These are phyloP conservation scores for Polydrusus pterygomalis DNA, from an alignment of 2,888 invertebrate genomes.

Conservation along the genomic window DNA sequence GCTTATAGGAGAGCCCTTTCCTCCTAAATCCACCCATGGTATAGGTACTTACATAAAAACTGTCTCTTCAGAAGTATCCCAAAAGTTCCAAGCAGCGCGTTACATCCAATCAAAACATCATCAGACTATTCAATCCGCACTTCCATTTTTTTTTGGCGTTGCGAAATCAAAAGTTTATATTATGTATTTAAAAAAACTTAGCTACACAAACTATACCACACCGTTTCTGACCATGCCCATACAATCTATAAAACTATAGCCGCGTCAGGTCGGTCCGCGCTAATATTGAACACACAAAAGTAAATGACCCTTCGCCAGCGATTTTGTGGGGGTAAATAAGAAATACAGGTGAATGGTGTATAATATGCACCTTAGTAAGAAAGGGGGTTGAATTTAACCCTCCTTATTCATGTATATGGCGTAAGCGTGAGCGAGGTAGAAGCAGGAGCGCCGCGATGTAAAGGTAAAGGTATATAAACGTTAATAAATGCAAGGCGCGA, in stretches of 20 bases:
- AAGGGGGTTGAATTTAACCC: slow-evolving; percentile 31
- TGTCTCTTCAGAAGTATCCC: too few relatives aligned
- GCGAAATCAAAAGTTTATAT: not conserved
- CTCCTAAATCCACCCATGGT: too few relatives aligned
- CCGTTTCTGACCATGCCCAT: not conserved
- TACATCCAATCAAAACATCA: too few relatives aligned
- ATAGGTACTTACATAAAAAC: too few relatives aligned
- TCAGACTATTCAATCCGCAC: not conserved
- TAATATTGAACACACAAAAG: slow-evolving; percentile 39
- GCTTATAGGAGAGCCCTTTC: too few relatives aligned
- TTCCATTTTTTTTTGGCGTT: too few relatives aligned
- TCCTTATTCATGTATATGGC: not conserved
- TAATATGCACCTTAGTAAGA: slow-evolving; percentile 28
- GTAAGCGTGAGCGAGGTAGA: not conserved
- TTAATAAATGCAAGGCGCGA: too few relatives aligned
- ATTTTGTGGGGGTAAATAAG: slow-evolving; percentile 40
- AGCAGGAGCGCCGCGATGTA: too few relatives aligned
- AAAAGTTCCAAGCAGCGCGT: too few relatives aligned
- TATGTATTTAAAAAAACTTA: too few relatives aligned
- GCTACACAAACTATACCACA: not conserved
- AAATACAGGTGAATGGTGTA: slow-evolving; percentile 32
- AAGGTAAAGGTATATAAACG: too few relatives aligned
- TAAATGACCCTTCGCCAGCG: slow-evolving; percentile 43
- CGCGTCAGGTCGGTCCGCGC: slow-evolving; percentile 9
- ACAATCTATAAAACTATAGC: slow-evolving; percentile 27